These are phyloP conservation scores for Nebria salina DNA, from an alignment of 2,888 invertebrate genomes.

Conservation along the genomic window DNA sequence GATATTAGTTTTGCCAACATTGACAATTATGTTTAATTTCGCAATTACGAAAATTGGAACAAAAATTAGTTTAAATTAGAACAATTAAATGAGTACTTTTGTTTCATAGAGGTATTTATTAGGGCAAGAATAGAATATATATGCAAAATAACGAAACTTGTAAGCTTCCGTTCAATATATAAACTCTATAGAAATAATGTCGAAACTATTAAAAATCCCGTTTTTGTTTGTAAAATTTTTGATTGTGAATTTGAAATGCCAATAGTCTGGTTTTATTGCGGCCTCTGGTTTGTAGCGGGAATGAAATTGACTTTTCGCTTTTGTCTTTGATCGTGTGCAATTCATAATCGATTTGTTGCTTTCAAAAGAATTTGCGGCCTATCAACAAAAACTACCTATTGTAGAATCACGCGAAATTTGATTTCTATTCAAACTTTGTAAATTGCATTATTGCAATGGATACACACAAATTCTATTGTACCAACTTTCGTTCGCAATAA, in stretches of 20 bases:
- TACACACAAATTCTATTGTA: not conserved
- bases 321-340: conserved; percentile 4
- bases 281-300: not conserved
- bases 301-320: conserved; percentile 6
- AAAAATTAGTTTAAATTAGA: not conserved
- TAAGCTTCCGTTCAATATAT: too few relatives aligned
- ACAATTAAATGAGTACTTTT: too few relatives aligned
- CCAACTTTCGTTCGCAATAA: not conserved
- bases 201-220: too few relatives aligned
- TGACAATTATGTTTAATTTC: not conserved
- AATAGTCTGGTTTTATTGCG: too few relatives aligned
- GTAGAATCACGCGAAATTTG: conserved; percentile 26
- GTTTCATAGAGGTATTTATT: too few relatives aligned
- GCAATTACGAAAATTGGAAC: not conserved
- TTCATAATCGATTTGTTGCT: conserved; percentile 10
- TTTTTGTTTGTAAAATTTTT: too few relatives aligned
- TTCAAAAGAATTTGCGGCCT: conserved; percentile 20
- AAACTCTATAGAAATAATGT: too few relatives aligned
- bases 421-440: conserved; percentile 24
- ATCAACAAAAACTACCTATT: conserved; percentile 3
- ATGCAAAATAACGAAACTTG: too few relatives aligned
- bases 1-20: too few relatives aligned
- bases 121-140: too few relatives aligned
- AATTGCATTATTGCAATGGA: not conserved
- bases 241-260: too few relatives aligned